Conservation (phyloP, 2,888 invertebrate species). For the Aleiodes testaceus region DNA sequence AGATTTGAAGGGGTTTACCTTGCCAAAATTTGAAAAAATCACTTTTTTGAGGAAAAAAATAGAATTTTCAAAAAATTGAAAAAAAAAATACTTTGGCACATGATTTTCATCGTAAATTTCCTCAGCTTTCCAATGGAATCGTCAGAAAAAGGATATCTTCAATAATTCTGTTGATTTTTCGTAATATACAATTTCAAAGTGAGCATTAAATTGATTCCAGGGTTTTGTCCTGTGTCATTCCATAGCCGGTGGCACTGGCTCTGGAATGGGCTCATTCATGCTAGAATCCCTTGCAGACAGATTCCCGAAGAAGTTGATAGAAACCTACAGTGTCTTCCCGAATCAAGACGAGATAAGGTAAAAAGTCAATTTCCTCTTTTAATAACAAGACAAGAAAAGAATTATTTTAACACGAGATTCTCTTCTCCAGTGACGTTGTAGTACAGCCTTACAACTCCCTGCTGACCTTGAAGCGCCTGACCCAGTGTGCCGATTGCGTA, state of each 20-base stretch:
- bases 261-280: slow-evolving; percentile 98
- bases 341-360: slow-evolving; percentile 95
- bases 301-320: slow-evolving; percentile 97
- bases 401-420: too few relatives aligned
- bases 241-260: slow-evolving; percentile 99
- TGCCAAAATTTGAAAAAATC: too few relatives aligned
- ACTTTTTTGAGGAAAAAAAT: too few relatives aligned
- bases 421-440: slow-evolving; percentile 86
- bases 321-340: slow-evolving; percentile 99
- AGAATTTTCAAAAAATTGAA: slow-evolving; percentile 4
- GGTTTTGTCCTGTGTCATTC: slow-evolving; percentile 99
- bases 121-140: too few relatives aligned
- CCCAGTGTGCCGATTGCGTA: slow-evolving; percentile 96
- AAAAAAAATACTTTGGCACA: too few relatives aligned
- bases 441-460: slow-evolving; percentile 98
- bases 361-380: background rate
- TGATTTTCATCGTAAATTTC: too few relatives aligned
- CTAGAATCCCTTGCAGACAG: slow-evolving; percentile 91
- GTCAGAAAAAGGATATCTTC: too few relatives aligned
- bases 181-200: too few relatives aligned
- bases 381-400: too few relatives aligned
- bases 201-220: slow-evolving; percentile 71
- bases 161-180: too few relatives aligned
- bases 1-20: too few relatives aligned
- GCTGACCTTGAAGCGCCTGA: slow-evolving; percentile 93